phyloP scores from a whole-genome alignment of 2,113 vertebrate species.

The Tautogolabrus adspersus region DNA sequence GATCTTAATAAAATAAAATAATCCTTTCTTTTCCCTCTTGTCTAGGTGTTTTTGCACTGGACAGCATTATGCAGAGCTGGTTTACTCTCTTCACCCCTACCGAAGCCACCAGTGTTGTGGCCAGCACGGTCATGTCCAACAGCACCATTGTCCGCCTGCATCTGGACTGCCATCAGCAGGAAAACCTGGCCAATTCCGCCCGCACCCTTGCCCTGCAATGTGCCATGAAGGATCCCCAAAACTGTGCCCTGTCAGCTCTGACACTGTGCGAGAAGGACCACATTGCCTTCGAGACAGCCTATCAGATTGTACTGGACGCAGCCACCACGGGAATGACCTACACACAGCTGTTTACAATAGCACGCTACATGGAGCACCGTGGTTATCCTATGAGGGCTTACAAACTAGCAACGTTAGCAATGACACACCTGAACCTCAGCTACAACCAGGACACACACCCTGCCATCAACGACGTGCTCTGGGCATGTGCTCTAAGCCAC shows the following conservation, averaged over 20 bases:
- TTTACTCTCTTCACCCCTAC: slow-evolving; percentile 97
- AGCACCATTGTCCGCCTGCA: slow-evolving; percentile 94
- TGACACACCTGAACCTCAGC: slow-evolving; percentile 77
- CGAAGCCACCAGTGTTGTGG: slow-evolving; percentile 96
- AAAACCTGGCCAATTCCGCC: slow-evolving; percentile 94
- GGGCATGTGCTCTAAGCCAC: slow-evolving; percentile 97
- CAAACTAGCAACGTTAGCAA: slow-evolving; percentile 72
- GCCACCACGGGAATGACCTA: slow-evolving; percentile 95
- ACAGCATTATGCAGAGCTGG: slow-evolving; percentile 98
- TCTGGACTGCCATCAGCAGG: slow-evolving; percentile 94
- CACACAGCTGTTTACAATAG: slow-evolving; percentile 97
- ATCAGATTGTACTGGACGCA: slow-evolving; percentile 95
- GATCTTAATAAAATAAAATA: not conserved
- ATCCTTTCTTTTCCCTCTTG: not conserved
- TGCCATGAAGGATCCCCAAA: slow-evolving; percentile 96
- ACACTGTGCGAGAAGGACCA: slow-evolving; percentile 98
- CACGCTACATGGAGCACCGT: slow-evolving; percentile 98
- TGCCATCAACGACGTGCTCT: slow-evolving; percentile 97
- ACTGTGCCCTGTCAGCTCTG: slow-evolving; percentile 85
- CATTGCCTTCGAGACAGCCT: slow-evolving; percentile 97
- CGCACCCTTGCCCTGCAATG: slow-evolving; percentile 95
- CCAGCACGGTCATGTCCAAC: slow-evolving; percentile 94
- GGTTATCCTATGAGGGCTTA: slow-evolving; percentile 81
- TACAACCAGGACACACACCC: slow-evolving; percentile 94
- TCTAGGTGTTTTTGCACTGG: slow-evolving; percentile 88